Evolutionary conservation across 2,113 vertebrate genomes (phyloP).

Genomic region (Chrysochloris asiatica): DNA sequence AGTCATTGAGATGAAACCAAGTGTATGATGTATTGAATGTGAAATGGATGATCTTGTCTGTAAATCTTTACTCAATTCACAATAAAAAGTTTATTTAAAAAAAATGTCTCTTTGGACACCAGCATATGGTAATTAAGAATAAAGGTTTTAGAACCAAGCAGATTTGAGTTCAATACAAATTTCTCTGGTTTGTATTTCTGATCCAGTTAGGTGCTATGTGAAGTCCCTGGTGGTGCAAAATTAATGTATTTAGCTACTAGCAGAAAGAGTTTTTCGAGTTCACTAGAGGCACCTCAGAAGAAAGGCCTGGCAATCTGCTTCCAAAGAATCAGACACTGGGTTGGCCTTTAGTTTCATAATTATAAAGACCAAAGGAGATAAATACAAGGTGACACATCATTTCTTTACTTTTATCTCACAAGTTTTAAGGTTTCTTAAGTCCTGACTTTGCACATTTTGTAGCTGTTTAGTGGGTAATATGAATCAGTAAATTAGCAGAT

Average conservation of each 20-base stretch:
- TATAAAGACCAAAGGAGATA: conserved; percentile 32
- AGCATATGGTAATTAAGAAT: not conserved
- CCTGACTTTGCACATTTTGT: not conserved
- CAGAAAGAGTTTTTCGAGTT: not conserved
- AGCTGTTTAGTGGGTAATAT: not conserved
- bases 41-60: no score
- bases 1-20: no score
- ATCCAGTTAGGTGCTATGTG: not conserved
- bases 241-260: not conserved
- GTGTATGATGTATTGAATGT: no score
- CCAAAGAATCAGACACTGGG: no score
- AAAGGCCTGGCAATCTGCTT: not conserved
- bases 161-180: not conserved
- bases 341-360: not conserved
- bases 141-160: not conserved
- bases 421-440: not conserved
- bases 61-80: no score
- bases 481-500: conserved; percentile 1
- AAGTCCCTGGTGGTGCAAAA: not conserved
- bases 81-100: no score
- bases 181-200: conserved; percentile 26
- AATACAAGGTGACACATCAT: not conserved
- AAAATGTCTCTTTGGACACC: not conserved
- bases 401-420: conserved; percentile 2
- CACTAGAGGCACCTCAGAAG: not conserved